Percentiles rank a stretch among this genome's conserved stretches.
Conservation (phyloP, 2,113 vertebrate species). For the Oreotrochilus melanogaster region DNA sequence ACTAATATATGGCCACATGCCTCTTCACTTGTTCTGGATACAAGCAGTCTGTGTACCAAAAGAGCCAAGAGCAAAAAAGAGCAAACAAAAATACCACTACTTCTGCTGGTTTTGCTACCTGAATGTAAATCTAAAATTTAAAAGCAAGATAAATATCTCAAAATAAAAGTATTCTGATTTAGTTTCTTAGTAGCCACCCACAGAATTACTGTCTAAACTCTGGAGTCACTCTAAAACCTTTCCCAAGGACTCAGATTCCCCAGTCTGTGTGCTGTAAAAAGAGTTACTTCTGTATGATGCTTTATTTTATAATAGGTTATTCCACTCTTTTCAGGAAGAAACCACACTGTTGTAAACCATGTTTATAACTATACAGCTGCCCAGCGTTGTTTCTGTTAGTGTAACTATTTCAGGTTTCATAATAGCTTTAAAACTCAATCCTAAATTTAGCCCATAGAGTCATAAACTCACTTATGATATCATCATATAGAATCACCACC, state of each 20-base stretch:
- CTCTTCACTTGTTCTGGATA: background rate
- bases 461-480: background rate
- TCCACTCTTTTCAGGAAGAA: background rate
- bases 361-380: background rate
- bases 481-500: background rate
- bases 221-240: background rate
- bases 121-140: background rate
- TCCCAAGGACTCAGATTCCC: background rate
- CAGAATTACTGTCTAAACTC: background rate
- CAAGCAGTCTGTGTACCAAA: background rate
- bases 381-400: background rate
- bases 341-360: background rate
- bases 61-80: background rate
- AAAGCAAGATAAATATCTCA: background rate
- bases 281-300: background rate
- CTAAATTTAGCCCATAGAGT: background rate
- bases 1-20: accelerated
- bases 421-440: background rate
- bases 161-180: background rate
- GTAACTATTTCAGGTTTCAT: background rate
- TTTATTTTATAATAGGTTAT: background rate
- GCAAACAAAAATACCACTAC: background rate
- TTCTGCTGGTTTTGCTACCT: background rate
- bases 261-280: background rate
- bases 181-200: background rate